A percentile compares a stretch with the other conserved stretches of the same genome.
Conservation (phyloP, 2,888 invertebrate genomes). For the Scaptomyza flava region DNA sequence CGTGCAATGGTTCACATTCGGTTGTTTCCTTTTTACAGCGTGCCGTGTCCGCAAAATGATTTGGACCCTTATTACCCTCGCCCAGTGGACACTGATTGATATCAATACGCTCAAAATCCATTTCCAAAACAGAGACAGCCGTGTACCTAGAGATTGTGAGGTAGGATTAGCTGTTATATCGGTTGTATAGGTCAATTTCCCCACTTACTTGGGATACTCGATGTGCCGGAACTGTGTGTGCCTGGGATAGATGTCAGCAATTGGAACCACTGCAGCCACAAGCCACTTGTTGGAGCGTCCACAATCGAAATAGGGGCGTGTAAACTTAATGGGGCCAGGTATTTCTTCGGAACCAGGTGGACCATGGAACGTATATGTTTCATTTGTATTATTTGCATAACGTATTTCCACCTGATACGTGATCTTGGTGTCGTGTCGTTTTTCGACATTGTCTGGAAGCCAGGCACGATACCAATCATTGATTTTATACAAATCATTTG, state of each 20-base stretch:
- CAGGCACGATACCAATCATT: constrained; percentile 97
- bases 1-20: constrained; percentile 98
- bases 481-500: constrained; percentile 94
- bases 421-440: constrained; percentile 95
- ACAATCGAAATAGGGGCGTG: constrained; percentile 98
- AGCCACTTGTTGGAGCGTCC: constrained; percentile 98
- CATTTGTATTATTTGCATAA: constrained; percentile 97
- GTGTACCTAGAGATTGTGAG: constrained; percentile 87
- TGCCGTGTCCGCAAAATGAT: constrained; percentile 94
- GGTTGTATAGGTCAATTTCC: not conserved
- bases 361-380: constrained; percentile 98
- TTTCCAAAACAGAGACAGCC: constrained; percentile 95
- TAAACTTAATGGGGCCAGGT: constrained; percentile 97
- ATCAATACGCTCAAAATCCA: constrained; percentile 98
- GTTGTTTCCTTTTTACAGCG: constrained; percentile 96
- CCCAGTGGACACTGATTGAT: constrained; percentile 98
- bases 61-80: constrained; percentile 94
- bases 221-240: constrained; percentile 96
- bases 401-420: constrained; percentile 97
- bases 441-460: constrained; percentile 94
- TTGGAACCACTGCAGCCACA: constrained; percentile 96
- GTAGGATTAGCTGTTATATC: not conserved
- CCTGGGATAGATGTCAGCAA: constrained; percentile 97
- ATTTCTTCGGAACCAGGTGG: constrained; percentile 95
- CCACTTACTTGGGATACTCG: constrained; percentile 94